Evolutionary conservation across 2,888 invertebrate genomes (phyloP).

Genomic region (Coecobrya sp.): DNA sequence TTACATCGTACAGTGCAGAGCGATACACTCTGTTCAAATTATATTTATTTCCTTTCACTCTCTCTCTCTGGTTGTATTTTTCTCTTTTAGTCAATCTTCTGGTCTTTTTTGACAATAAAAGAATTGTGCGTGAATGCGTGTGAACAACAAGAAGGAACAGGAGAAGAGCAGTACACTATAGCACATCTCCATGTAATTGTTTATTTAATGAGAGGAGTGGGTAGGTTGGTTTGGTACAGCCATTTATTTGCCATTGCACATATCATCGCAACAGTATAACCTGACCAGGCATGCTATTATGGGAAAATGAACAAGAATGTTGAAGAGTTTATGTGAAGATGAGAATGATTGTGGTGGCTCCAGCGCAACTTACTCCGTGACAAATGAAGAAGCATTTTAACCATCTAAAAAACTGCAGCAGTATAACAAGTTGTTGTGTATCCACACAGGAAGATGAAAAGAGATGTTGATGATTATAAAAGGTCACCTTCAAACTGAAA

Average conservation of each 20-base stretch:
- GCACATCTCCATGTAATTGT: not conserved
- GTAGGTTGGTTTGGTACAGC: not conserved
- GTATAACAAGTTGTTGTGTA: not conserved
- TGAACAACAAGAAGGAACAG: conserved; percentile 30
- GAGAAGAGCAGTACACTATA: not conserved
- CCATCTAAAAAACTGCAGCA: not conserved
- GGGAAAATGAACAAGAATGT: conserved; percentile 47
- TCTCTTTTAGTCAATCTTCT: not conserved
- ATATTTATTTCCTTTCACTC: conserved; percentile 17
- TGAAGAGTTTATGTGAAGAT: not conserved
- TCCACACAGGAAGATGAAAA: not conserved
- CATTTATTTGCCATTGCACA: not conserved
- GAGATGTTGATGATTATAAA: conserved; percentile 19
- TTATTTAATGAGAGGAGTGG: not conserved
- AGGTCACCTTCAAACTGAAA: conserved; percentile 48
- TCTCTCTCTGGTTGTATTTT: not conserved
- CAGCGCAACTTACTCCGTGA: conserved; percentile 35
- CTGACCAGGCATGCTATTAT: conserved; percentile 17
- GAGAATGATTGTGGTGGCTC: conserved; percentile 47
- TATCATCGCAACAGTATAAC: not conserved
- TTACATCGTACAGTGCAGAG: not conserved
- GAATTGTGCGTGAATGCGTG: conserved; percentile 67
- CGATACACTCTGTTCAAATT: no score
- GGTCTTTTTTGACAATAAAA: conserved; percentile 46
- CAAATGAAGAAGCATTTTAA: not conserved